Conservation (phyloP, 2,113 vertebrate genomes). For the Oophaga pumilio region DNA sequence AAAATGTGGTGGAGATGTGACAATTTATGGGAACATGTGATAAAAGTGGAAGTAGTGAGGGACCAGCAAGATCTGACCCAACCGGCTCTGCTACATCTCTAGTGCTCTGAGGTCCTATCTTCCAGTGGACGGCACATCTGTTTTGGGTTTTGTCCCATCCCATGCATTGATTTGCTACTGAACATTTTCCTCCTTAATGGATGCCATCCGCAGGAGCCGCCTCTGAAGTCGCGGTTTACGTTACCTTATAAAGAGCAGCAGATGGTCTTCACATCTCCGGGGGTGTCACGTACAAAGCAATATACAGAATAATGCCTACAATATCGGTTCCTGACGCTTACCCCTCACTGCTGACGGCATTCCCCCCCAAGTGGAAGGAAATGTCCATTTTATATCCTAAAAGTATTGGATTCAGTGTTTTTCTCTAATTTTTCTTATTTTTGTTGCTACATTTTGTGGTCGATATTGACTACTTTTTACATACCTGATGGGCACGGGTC, state of each 20-base stretch:
- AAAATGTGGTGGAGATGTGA: too few relatives aligned
- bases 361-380: neutral
- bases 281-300: neutral
- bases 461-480: too few relatives aligned
- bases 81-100: neutral
- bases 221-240: neutral
- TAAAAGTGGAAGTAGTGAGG: neutral
- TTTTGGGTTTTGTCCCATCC: neutral
- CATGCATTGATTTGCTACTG: conserved; percentile 10
- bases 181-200: neutral
- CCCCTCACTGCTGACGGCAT: neutral
- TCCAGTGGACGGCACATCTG: neutral
- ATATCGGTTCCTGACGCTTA: neutral
- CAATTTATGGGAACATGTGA: neutral
- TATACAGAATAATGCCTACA: neutral
- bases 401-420: too few relatives aligned
- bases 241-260: neutral
- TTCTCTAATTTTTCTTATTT: too few relatives aligned
- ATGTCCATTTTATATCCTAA: neutral
- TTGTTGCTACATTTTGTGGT: too few relatives aligned
- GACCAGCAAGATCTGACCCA: neutral
- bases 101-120: neutral
- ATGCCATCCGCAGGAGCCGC: neutral
- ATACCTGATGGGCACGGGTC: too few relatives aligned
- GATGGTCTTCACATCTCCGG: neutral